Evolutionary conservation across 2,888 invertebrate species (phyloP).

Genomic region (Suillia variegata): DNA sequence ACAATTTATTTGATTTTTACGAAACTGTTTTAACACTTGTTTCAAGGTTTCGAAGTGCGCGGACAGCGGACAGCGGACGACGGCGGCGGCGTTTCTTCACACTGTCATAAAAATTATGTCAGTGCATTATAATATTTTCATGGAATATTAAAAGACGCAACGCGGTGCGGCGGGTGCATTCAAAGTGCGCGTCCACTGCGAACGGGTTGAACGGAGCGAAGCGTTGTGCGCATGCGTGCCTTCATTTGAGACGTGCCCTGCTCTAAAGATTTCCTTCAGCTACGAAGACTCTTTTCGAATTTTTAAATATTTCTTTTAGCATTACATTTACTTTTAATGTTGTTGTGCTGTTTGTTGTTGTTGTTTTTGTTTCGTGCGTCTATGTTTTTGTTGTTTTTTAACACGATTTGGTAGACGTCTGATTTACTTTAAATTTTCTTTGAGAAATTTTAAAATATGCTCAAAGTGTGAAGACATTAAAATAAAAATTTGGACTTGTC

Average conservation of each 20-base stretch:
- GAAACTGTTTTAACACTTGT: constrained; percentile 15
- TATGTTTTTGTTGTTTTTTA: too few species aligned
- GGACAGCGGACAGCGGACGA: too few species aligned
- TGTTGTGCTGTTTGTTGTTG: not conserved
- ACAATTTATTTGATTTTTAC: constrained; percentile 10
- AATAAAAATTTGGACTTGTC: too few species aligned
- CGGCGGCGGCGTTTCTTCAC: not conserved
- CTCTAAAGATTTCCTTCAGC: constrained; percentile 17
- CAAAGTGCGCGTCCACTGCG: not conserved
- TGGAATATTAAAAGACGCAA: not conserved
- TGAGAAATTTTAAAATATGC: too few species aligned
- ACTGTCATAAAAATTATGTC: constrained; percentile 13
- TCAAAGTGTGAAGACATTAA: too few species aligned
- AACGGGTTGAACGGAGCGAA: not conserved
- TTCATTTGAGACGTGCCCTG: constrained; percentile 37
- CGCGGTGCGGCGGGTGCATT: not conserved
- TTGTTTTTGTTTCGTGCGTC: too few species aligned
- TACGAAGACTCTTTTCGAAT: constrained; percentile 12
- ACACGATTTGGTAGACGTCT: too few species aligned
- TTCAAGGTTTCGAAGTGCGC: constrained; percentile 8
- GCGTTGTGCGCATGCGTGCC: constrained; percentile 32
- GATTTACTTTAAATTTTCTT: too few species aligned
- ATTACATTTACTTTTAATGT: not conserved
- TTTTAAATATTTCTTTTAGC: not conserved
- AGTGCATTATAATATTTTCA: not conserved